A percentile compares a stretch with the other conserved stretches of the same genome.
Evolutionary conservation across 2,113 vertebrate genomes (phyloP).

Genomic region (Pelmatolapia mariae): DNA sequence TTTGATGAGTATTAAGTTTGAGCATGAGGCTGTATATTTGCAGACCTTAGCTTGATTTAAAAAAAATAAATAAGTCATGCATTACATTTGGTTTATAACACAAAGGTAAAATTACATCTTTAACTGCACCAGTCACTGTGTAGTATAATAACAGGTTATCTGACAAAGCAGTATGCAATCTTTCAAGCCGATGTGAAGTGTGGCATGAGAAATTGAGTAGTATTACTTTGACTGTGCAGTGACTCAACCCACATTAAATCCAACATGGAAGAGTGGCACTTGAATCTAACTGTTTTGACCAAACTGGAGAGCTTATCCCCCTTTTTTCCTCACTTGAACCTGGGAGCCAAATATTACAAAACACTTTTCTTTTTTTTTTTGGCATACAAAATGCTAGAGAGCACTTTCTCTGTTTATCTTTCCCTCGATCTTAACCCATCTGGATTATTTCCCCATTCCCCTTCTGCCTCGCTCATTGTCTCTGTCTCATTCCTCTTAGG

Average conservation of each 20-base stretch:
- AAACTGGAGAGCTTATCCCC: neutral
- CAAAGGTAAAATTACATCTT: conserved; percentile 16
- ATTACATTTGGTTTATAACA: neutral
- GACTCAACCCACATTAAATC: conserved; percentile 37
- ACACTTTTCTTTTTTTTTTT: neutral
- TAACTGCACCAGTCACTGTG: conserved; percentile 1
- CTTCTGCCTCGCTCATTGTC: neutral
- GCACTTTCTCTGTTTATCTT: neutral
- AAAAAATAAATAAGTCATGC: neutral
- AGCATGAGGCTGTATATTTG: neutral
- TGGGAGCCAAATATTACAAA: neutral
- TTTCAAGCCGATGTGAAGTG: conserved; percentile 15
- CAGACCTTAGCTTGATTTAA: neutral
- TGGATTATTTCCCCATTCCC: neutral
- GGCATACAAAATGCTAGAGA: conserved; percentile 1
- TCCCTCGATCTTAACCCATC: neutral
- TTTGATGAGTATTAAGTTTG: neutral
- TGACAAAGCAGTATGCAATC: conserved; percentile 39
- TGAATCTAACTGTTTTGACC: neutral
- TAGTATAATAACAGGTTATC: conserved; percentile 47
- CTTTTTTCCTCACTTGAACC: neutral
- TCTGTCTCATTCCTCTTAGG: neutral
- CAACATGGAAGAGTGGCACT: neutral
- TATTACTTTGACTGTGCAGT: conserved; percentile 11
- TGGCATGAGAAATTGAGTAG: conserved; percentile 14